Conservation (phyloP, 2,113 vertebrate species). For the Pavo muticus region DNA sequence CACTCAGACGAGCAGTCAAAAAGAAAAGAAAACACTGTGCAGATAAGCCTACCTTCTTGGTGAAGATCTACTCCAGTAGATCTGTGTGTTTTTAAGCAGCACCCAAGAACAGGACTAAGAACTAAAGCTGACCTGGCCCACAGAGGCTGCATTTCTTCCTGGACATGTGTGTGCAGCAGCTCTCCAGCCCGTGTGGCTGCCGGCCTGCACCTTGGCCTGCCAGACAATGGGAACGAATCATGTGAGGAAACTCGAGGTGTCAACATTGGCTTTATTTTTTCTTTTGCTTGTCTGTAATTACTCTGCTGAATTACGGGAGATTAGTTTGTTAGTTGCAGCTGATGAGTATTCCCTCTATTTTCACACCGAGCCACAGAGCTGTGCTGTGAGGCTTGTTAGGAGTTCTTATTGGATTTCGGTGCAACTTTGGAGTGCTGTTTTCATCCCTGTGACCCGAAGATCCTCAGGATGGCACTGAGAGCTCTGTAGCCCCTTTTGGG, state of each 20-base stretch:
- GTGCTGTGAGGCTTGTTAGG: neutral
- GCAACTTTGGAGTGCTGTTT: neutral
- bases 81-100: neutral
- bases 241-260: conserved; percentile 26
- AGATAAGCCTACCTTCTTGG: no score
- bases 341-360: conserved; percentile 22
- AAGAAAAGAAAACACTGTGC: neutral
- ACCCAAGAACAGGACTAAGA: neutral
- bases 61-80: neutral
- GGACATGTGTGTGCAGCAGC: neutral
- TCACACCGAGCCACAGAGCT: neutral
- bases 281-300: conserved; percentile 27
- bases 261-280: neutral
- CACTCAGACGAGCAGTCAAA: neutral
- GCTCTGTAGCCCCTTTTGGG: neutral
- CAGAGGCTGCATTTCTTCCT: neutral
- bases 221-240: conserved; percentile 40
- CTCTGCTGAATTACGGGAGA: conserved; percentile 25
- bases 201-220: conserved; percentile 1
- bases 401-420: neutral
- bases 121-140: neutral
- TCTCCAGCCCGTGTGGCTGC: neutral
- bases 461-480: neutral
- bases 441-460: neutral
- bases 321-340: neutral